Percentiles rank a stretch among this genome's conserved stretches.
phyloP scores from a whole-genome alignment of 2,888 invertebrate genomes.

The Crocallis elinguaria region DNA sequence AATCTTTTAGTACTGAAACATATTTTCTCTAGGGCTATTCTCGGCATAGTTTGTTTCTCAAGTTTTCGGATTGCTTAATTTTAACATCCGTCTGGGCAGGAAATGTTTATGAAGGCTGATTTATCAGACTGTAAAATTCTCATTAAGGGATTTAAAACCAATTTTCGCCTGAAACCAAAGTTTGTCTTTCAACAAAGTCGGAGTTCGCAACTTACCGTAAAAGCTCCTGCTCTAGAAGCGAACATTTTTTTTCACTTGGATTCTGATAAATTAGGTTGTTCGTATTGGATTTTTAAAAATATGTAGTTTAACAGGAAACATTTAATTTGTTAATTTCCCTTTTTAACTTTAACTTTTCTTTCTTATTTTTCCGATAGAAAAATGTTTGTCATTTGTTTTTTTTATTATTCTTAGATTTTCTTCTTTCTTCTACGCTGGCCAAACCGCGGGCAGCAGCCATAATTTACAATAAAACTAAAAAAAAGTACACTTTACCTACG shows the following conservation, averaged over 20 bases:
- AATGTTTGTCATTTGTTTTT: too few species aligned
- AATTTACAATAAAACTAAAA: too few species aligned
- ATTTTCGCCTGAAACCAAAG: conserved; percentile 34
- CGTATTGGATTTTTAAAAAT: background rate
- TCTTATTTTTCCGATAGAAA: too few species aligned
- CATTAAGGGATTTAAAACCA: conserved; percentile 32
- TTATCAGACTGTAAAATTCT: conserved; percentile 32
- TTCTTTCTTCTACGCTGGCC: background rate
- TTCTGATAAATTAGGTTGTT: background rate
- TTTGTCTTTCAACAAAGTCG: conserved; percentile 19
- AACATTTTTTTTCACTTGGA: conserved; percentile 1
- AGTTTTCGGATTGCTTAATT: conserved; percentile 15
- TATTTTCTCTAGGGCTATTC: conserved; percentile 8
- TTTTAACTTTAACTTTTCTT: too few species aligned
- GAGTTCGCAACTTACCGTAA: conserved; percentile 16
- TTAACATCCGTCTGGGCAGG: conserved; percentile 3
- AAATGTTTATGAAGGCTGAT: conserved; percentile 23
- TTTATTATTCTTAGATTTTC: too few species aligned
- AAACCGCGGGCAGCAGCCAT: too few species aligned
- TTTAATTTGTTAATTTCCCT: too few species aligned
- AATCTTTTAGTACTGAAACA: conserved; percentile 17
- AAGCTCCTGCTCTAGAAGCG: background rate
- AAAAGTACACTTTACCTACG: too few species aligned
- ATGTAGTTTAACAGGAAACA: too few species aligned
- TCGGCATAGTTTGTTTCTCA: background rate